Base-by-base conservation (phyloP, 2,113 vertebrate species). In the Oncorhynchus kisutch region DNA sequence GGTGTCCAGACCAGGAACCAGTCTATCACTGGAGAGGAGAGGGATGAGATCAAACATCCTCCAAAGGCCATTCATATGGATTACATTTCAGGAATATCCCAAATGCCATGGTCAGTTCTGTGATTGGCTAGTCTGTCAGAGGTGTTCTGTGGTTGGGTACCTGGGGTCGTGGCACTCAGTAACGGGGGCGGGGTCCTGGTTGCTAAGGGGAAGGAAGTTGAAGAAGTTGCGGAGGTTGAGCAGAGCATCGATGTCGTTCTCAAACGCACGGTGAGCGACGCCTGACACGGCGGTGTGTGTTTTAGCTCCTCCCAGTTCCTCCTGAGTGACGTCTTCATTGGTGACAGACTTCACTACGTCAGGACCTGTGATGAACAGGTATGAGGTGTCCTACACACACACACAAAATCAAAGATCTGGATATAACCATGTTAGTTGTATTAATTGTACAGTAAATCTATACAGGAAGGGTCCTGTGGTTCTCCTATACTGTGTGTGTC, bases 261-360 rank as follows among this genome's bases (percentile, higher is more conserved):
- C 97, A 88, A 99, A 99, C 8, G 98, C 97, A 75, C 90, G 93
- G 76, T 99, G 98, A 5, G 98, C 98, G 45, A 99, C 98, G 3
- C 98, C 98, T 99, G 98, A 99, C 59, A 98, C 88, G 1, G 94
- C 76, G 3, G 97, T 99, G 84, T 99, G 98, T 0, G 98, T 99
- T 91, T 95, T 98, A 5, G 98, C 97, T 81, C 98, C 98, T 25
- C 98, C 98, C 0, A 99, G 95, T 86, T 99, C 95, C 90, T 99
- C 97, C 70, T 99, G 98, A 5, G 96, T 99, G 77, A 99, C 98
- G 13, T 98, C 96, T 87, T 99, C 98, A 54, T 99, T 99, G 82
- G 98, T 99, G 64, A 99, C 98, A 12, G 97, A 99, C 86, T 99
- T 99, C 9, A 99, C 97, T 2, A 99, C 98, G 18, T 99, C 98